A percentile compares a stretch with the other conserved stretches of the same genome.
Conservation (phyloP, 1,140 invertebrate species). For the Drosophila chauvacae region DNA sequence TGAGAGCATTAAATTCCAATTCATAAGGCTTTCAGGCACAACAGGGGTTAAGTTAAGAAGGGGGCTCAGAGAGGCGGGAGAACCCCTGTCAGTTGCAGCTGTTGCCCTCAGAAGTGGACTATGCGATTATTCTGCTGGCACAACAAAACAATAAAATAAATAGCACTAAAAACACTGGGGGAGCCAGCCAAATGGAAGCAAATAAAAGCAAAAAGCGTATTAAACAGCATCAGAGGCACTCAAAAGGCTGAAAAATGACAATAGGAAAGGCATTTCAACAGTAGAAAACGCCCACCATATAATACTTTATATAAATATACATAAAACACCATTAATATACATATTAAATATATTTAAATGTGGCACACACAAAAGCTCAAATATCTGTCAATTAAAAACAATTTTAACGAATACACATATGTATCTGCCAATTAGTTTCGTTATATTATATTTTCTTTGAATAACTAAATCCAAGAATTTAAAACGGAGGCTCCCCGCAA, state of each 20-base stretch:
- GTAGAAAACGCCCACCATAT: background rate
- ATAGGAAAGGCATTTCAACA: background rate
- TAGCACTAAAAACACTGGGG: slow-evolving; percentile 9
- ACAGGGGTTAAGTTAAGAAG: slow-evolving; percentile 23
- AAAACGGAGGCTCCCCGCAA: background rate
- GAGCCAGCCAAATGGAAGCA: background rate
- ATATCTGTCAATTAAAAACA: background rate
- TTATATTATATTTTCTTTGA: background rate
- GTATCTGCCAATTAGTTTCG: background rate
- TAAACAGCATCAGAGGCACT: background rate
- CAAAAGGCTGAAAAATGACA: background rate
- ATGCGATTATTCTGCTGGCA: slow-evolving; percentile 41
- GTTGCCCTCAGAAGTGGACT: slow-evolving; percentile 33
- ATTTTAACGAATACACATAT: background rate
- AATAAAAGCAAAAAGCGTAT: slow-evolving; percentile 3
- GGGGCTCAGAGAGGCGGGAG: background rate
- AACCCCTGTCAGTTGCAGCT: slow-evolving; percentile 25
- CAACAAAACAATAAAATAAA: slow-evolving; percentile 33
- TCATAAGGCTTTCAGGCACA: slow-evolving; percentile 25
- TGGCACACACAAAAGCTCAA: background rate
- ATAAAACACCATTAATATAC: no score
- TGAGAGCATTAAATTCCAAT: slow-evolving; percentile 34
- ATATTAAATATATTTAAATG: no score
- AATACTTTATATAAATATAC: background rate
- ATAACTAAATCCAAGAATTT: background rate